A percentile compares a stretch with the other conserved stretches of the same genome.
Conservation (phyloP, 2,888 invertebrate species). For the Pogonocherus hispidulus region DNA sequence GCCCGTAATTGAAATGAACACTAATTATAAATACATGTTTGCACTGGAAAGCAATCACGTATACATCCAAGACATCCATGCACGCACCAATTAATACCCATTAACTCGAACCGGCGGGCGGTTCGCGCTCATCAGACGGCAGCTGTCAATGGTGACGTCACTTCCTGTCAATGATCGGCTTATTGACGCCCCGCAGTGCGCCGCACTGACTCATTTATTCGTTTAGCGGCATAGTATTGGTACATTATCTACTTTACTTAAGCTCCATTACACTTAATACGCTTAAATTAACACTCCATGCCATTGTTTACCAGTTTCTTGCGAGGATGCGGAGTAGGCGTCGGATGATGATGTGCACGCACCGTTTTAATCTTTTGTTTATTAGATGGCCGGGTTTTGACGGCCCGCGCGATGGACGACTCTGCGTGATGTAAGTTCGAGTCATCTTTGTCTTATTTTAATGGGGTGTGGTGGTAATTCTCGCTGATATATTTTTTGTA, state of each 20-base stretch:
- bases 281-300: constrained; percentile 44
- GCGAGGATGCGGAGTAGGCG: constrained; percentile 40
- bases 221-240: constrained; percentile 52
- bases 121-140: constrained; percentile 53
- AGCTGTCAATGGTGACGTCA: constrained; percentile 66
- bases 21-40: constrained; percentile 15
- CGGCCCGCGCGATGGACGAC: neutral
- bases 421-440: neutral
- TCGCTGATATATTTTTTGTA: too few relatives aligned
- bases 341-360: constrained; percentile 26
- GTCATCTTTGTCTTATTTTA: too few relatives aligned
- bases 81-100: constrained; percentile 30
- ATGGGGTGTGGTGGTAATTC: too few relatives aligned
- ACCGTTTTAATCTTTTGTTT: neutral
- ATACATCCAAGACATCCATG: constrained; percentile 14
- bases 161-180: constrained; percentile 65
- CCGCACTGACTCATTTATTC: constrained; percentile 25
- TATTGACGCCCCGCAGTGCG: constrained; percentile 60
- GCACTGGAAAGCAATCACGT: constrained; percentile 12
- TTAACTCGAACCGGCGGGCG: constrained; percentile 4
- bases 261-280: constrained; percentile 45
- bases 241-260: constrained; percentile 56
- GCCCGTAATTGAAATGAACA: neutral
- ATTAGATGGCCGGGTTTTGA: neutral
- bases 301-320: constrained; percentile 44